Percentiles rank a stretch among this genome's conserved stretches.
These are phyloP conservation scores for Thrips palmi DNA, from an alignment of 1,140 invertebrate genomes.

Conservation along the genomic window DNA sequence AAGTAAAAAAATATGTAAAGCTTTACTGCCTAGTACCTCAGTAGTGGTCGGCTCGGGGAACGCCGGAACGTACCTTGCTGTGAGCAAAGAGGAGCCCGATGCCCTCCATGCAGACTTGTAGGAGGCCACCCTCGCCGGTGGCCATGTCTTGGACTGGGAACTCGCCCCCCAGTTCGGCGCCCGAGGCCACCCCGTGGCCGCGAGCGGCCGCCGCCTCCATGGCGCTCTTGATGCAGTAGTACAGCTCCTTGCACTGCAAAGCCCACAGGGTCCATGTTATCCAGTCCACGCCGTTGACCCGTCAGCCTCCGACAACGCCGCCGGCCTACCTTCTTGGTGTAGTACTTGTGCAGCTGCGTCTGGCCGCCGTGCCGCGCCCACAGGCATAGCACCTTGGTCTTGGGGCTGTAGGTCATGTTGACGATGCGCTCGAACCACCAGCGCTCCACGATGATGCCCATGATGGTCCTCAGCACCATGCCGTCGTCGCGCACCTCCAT, in stretches of 20 bases:
- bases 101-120: conserved; percentile 98
- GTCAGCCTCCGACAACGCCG: not conserved
- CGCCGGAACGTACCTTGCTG: conserved; percentile 69
- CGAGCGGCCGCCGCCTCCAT: conserved; percentile 90
- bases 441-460: conserved; percentile 85
- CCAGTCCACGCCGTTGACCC: not conserved
- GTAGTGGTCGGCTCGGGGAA: too few relatives aligned
- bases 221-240: conserved; percentile 95
- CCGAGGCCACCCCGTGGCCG: conserved; percentile 50
- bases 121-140: conserved; percentile 87
- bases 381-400: conserved; percentile 90
- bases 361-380: conserved; percentile 82
- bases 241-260: conserved; percentile 90
- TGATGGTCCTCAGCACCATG: conserved; percentile 64
- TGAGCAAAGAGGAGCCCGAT: conserved; percentile 95
- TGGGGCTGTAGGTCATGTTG: conserved; percentile 99
- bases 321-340: conserved; percentile 80
- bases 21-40: too few relatives aligned
- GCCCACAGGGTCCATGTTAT: conserved; percentile 6
- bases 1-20: too few relatives aligned
- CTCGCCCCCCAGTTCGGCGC: conserved; percentile 84
- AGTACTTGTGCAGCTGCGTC: conserved; percentile 94
- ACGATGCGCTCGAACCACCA: conserved; percentile 99
- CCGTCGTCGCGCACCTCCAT: conserved; percentile 98
- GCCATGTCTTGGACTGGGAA: conserved; percentile 96